phyloP scores from a whole-genome alignment of 1,140 invertebrate species.

The Spodoptera frugiperda region DNA sequence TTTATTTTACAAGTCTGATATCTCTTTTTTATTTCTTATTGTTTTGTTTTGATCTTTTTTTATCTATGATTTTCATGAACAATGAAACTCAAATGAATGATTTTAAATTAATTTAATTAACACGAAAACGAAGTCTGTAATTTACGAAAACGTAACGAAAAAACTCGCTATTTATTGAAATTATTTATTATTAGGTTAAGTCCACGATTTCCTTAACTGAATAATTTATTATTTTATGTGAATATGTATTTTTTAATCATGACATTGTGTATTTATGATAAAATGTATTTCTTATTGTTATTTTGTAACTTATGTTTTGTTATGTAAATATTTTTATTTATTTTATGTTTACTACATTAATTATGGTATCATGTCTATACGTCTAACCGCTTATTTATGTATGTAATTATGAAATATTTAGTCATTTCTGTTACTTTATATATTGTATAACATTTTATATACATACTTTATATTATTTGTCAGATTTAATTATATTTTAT shows the following conservation, averaged over 20 bases:
- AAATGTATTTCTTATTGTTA: conserved; percentile 15
- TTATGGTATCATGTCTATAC: neutral
- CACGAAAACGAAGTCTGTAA: conserved; percentile 5
- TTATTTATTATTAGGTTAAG: conserved; percentile 58
- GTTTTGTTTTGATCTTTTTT: neutral
- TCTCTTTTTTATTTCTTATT: conserved; percentile 1
- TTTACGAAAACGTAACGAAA: conserved; percentile 15
- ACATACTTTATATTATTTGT: neutral
- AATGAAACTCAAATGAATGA: neutral
- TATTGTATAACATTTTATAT: neutral
- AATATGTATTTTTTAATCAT: conserved; percentile 36
- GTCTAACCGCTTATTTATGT: conserved; percentile 23
- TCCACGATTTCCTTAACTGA: conserved; percentile 22
- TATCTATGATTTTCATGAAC: neutral
- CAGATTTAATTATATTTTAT: neutral
- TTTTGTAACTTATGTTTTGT: conserved; percentile 1
- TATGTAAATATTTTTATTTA: neutral
- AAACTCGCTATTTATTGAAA: conserved; percentile 54
- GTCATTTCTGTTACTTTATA: neutral
- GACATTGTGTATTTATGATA: conserved; percentile 38
- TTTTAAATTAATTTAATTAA: conserved; percentile 8
- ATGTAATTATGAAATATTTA: neutral
- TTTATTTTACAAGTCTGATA: neutral
- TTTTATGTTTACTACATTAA: conserved; percentile 13
- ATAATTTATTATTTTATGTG: conserved; percentile 1